These are phyloP conservation scores for Nephrotoma appendiculata DNA, from an alignment of 2,888 invertebrate genomes.

Conservation along the genomic window DNA sequence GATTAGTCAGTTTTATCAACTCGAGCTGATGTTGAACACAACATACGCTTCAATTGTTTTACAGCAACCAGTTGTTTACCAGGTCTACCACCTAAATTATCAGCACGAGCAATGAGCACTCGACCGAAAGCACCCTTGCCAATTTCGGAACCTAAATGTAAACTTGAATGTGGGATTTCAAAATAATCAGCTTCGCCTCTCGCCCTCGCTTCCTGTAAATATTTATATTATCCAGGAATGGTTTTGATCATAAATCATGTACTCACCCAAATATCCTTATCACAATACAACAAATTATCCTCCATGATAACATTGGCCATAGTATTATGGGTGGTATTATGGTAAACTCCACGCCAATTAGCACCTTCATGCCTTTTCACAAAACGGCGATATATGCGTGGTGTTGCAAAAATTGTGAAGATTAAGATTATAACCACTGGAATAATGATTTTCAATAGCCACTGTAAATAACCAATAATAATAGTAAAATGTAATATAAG, in stretches of 20 bases:
- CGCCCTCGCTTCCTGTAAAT: constrained; percentile 22
- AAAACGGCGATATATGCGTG: constrained; percentile 6
- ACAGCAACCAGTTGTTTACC: constrained; percentile 49
- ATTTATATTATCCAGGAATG: background rate
- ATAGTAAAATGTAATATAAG: background rate
- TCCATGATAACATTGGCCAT: constrained; percentile 33
- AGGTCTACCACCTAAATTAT: constrained; percentile 34
- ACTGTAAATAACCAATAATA: background rate
- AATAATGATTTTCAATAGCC: constrained; percentile 1
- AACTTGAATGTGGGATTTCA: constrained; percentile 24
- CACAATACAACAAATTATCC: constrained; percentile 40
- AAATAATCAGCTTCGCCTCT: constrained; percentile 24
- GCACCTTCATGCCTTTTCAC: constrained; percentile 5
- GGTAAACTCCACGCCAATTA: constrained; percentile 17
- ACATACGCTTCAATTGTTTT: constrained; percentile 54
- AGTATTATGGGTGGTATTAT: constrained; percentile 14
- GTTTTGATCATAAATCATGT: background rate
- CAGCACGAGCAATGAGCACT: constrained; percentile 51
- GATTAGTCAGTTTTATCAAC: constrained; percentile 6
- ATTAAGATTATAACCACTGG: constrained; percentile 1
- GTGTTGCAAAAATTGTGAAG: background rate
- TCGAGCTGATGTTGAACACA: background rate
- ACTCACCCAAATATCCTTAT: constrained; percentile 40
- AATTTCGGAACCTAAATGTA: constrained; percentile 34
- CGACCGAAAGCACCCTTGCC: constrained; percentile 65